Conservation (phyloP, 2,888 invertebrate species). For the Subacronicta megacephala region DNA sequence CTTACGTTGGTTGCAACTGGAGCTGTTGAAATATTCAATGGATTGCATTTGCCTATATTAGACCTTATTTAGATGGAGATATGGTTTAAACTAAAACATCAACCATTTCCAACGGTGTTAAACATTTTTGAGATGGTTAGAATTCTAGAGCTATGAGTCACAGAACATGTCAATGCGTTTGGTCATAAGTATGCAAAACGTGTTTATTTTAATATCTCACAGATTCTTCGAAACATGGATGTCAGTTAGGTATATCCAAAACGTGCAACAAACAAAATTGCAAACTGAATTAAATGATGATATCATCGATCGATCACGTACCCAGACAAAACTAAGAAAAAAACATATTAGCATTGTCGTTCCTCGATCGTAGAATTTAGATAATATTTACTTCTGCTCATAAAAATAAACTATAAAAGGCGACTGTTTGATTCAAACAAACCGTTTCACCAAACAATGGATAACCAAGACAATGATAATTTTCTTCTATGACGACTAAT, state of each 20-base stretch:
- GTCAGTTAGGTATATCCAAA: not conserved
- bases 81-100: slow-evolving; percentile 11
- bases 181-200: slow-evolving; percentile 19
- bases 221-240: not conserved
- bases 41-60: not conserved
- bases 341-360: slow-evolving; percentile 5
- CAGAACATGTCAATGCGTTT: slow-evolving; percentile 12
- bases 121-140: slow-evolving; percentile 6
- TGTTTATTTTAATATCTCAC: slow-evolving; percentile 22
- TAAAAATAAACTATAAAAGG: slow-evolving; percentile 3
- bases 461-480: not conserved
- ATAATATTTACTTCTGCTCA: not conserved
- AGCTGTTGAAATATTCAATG: slow-evolving; percentile 12
- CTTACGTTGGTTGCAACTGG: slow-evolving; percentile 11
- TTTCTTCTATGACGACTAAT: slow-evolving; percentile 9
- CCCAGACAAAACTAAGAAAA: not conserved
- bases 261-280: not conserved
- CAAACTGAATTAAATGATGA: slow-evolving; percentile 14
- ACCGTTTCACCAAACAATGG: slow-evolving; percentile 5
- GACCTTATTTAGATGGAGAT: slow-evolving; percentile 5
- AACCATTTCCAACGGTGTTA: slow-evolving; percentile 2
- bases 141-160: slow-evolving; percentile 29
- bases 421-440: not conserved
- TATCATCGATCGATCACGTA: slow-evolving; percentile 6
- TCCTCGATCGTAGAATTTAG: not conserved